Conservation (phyloP, 2,888 invertebrate genomes). For the Troilus luridus region DNA sequence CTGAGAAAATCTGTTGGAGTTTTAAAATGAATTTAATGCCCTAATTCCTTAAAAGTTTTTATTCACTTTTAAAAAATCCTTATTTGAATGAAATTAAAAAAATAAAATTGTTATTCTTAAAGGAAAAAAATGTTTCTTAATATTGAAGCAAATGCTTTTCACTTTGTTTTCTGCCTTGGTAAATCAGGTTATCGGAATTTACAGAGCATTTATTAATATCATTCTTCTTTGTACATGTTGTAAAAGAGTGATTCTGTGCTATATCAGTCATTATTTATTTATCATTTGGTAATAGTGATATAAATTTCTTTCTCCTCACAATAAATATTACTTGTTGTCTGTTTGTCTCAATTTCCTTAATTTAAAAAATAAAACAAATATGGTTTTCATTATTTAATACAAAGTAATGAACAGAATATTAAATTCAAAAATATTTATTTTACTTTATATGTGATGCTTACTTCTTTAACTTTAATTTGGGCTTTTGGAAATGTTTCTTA, state of each 20-base stretch:
- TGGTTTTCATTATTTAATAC: not conserved
- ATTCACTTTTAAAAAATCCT: not conserved
- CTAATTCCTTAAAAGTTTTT: not conserved
- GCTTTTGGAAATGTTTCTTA: conserved; percentile 17
- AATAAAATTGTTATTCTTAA: too few species aligned
- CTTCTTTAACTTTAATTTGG: not conserved
- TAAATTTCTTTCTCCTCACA: not conserved
- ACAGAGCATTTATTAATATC: not conserved
- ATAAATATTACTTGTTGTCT: not conserved
- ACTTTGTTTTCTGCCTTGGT: not conserved
- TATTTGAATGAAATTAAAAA: not conserved
- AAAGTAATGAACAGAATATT: not conserved
- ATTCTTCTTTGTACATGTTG: not conserved
- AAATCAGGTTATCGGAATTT: not conserved
- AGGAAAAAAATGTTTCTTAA: too few species aligned
- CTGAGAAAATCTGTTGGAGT: not conserved
- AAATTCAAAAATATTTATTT: not conserved
- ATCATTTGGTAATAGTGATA: not conserved
- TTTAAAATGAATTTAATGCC: not conserved
- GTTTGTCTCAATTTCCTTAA: not conserved
- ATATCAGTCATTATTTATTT: not conserved
- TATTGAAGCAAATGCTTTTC: too few species aligned
- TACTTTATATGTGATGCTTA: not conserved
- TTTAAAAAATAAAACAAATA: not conserved
- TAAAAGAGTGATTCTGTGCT: not conserved